Percentiles rank a stretch among this genome's conserved stretches.
These are phyloP conservation scores for Neomonachus schauinslandi DNA, from an alignment of 2,113 vertebrate species.

Conservation along the genomic window DNA sequence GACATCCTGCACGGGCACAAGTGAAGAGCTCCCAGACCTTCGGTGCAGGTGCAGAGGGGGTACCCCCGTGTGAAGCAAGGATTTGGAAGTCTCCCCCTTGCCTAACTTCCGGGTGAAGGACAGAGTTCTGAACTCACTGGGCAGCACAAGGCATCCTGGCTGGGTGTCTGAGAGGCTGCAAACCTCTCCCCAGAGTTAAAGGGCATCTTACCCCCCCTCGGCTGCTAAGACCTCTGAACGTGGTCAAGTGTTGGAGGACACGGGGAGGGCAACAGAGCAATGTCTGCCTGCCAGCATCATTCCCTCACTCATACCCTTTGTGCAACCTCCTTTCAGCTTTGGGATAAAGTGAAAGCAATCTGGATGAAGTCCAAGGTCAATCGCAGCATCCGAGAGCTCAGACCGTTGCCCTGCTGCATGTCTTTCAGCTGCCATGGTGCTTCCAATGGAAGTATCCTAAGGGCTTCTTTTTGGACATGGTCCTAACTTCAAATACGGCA, in stretches of 20 bases:
- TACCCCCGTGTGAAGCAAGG: accelerated
- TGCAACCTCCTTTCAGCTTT: neutral
- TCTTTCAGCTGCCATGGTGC: neutral
- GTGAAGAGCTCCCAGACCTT: neutral
- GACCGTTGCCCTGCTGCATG: accelerated
- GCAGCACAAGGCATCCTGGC: neutral
- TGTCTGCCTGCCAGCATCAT: accelerated
- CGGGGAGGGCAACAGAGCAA: neutral
- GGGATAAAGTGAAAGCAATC: neutral
- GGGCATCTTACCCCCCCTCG: accelerated
- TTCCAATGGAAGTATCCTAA: neutral
- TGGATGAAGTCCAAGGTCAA: neutral
- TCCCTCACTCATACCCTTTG: accelerated
- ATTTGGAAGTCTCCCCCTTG: neutral
- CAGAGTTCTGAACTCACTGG: neutral
- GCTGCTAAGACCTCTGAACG: neutral
- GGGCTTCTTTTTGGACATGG: neutral
- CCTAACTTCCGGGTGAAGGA: accelerated
- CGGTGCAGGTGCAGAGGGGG: neutral
- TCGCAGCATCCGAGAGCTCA: accelerated
- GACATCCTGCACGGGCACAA: neutral
- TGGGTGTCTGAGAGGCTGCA: accelerated
- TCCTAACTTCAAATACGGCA: neutral
- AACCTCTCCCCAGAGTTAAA: neutral
- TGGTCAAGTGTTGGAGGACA: neutral